Evolutionary conservation across 2,888 invertebrate genomes (phyloP).

Genomic region (Penaeus monodon): DNA sequence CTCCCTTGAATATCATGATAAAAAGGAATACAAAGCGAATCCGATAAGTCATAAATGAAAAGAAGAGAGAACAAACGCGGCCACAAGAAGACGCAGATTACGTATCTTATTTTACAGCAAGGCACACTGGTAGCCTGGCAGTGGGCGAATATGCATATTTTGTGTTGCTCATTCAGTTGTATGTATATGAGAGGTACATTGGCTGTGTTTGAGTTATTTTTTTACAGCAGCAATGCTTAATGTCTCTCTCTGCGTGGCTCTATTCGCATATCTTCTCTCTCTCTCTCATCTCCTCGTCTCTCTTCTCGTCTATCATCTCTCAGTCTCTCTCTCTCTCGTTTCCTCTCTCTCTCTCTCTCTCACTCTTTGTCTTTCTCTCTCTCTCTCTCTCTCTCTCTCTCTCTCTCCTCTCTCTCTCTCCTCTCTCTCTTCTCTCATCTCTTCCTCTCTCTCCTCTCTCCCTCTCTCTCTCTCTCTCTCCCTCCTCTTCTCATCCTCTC

Average conservation of each 20-base stretch:
- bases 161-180: too few relatives aligned
- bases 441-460: neutral
- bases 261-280: neutral
- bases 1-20: too few relatives aligned
- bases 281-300: neutral
- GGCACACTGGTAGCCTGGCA: too few relatives aligned
- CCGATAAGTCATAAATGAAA: too few relatives aligned
- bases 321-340: neutral
- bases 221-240: neutral
- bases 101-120: too few relatives aligned
- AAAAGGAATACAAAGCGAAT: too few relatives aligned
- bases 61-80: too few relatives aligned
- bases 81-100: too few relatives aligned
- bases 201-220: too few relatives aligned
- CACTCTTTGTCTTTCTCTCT: neutral
- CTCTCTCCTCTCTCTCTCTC: neutral
- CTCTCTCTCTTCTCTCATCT: neutral
- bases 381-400: neutral
- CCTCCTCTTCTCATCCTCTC: neutral
- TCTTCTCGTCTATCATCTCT: neutral
- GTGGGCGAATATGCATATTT: too few relatives aligned
- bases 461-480: neutral
- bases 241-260: neutral
- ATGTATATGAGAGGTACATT: too few relatives aligned
- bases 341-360: neutral